A percentile compares a stretch with the other conserved stretches of the same genome.
phyloP scores from a whole-genome alignment of 2,888 invertebrate species.

The Pocota personata region DNA sequence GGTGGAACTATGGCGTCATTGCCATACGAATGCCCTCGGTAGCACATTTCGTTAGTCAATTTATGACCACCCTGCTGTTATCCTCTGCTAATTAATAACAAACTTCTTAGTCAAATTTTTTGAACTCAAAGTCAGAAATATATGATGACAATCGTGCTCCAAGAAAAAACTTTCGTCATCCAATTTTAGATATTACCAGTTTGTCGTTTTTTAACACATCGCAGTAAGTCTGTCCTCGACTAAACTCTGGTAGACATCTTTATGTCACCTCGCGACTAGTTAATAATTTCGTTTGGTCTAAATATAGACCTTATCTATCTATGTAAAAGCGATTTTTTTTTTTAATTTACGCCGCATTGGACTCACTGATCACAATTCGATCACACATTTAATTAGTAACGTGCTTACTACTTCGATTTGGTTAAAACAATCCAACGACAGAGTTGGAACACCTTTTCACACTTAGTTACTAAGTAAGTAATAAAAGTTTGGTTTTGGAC shows the following conservation, averaged over 20 bases:
- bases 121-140: background rate
- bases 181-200: conserved; percentile 18
- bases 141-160: conserved; percentile 6
- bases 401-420: conserved; percentile 45
- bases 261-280: conserved; percentile 5
- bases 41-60: conserved; percentile 27
- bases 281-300: conserved; percentile 8
- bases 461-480: conserved; percentile 42
- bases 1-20: background rate
- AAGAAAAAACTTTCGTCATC: conserved; percentile 45
- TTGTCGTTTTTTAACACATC: background rate
- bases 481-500: conserved; percentile 30
- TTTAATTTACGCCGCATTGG: conserved; percentile 29
- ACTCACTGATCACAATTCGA: conserved; percentile 56
- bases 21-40: conserved; percentile 17
- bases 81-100: conserved; percentile 29
- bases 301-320: background rate
- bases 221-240: background rate
- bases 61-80: conserved; percentile 5
- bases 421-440: conserved; percentile 49
- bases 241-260: background rate
- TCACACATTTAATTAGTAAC: conserved; percentile 65
- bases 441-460: conserved; percentile 47
- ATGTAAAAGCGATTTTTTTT: background rate
- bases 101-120: background rate